phyloP scores from a whole-genome alignment of 1,140 invertebrate species.

The Metaphire vulgaris region DNA sequence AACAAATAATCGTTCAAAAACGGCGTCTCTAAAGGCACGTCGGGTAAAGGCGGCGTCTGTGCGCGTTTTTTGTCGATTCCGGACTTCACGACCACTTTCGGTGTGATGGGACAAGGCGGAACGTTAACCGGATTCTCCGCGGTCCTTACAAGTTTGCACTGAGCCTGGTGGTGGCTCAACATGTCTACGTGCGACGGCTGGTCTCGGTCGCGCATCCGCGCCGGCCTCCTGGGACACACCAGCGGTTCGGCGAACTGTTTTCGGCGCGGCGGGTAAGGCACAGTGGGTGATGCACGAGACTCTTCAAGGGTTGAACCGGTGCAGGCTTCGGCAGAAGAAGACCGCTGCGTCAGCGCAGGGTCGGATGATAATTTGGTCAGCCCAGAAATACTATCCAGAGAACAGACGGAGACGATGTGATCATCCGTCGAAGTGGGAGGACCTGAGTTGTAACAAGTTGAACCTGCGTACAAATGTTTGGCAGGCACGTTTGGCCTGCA shows the following conservation, averaged over 20 bases:
- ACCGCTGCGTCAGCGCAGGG: not conserved
- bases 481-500: not conserved
- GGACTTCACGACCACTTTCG: not conserved
- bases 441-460: not conserved
- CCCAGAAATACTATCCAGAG: not conserved
- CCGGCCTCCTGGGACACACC: too few relatives aligned
- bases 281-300: too few relatives aligned
- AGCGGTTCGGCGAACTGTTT: too few relatives aligned
- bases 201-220: too few relatives aligned
- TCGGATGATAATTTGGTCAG: not conserved
- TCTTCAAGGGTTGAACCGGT: too few relatives aligned
- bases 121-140: too few relatives aligned
- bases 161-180: too few relatives aligned
- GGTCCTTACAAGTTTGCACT: too few relatives aligned
- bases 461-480: not conserved
- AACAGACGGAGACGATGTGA: not conserved
- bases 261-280: too few relatives aligned
- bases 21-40: conserved; percentile 1
- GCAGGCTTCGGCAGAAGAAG: not conserved
- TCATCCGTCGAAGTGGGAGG: not conserved
- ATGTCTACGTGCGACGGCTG: too few relatives aligned
- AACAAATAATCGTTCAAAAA: too few relatives aligned
- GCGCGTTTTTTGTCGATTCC: not conserved
- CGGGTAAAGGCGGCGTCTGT: not conserved
- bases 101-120: not conserved